Evolutionary conservation across 2,888 invertebrate species (phyloP).

Genomic region (Itoplectis maculator): DNA sequence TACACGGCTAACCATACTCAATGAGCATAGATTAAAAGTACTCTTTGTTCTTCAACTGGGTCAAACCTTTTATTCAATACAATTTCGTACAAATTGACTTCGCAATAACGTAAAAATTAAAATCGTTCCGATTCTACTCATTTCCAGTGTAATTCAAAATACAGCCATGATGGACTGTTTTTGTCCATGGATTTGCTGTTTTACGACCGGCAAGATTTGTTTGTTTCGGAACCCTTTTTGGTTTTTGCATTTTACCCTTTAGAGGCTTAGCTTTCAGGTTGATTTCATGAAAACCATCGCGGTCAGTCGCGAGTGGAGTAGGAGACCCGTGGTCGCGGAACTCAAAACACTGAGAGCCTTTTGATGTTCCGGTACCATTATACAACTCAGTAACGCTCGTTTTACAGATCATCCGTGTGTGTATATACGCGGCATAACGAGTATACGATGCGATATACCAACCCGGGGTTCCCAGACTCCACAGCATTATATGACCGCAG

Average conservation of each 20-base stretch:
- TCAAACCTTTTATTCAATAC: too few species aligned
- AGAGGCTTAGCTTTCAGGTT: constrained; percentile 13
- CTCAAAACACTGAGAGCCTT: constrained; percentile 15
- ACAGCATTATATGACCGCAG: constrained; percentile 63
- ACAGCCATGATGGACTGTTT: not conserved
- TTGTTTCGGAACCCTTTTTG: not conserved
- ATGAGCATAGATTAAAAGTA: too few species aligned
- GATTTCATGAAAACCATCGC: constrained; percentile 14
- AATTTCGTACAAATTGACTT: too few species aligned
- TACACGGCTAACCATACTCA: too few species aligned
- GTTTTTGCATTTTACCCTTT: not conserved
- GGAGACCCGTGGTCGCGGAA: constrained; percentile 24
- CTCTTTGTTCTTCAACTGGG: too few species aligned
- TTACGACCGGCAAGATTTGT: constrained; percentile 1
- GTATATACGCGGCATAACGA: constrained; percentile 8
- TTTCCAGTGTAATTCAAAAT: not conserved
- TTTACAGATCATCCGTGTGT: constrained; percentile 30
- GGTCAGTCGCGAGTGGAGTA: constrained; percentile 26
- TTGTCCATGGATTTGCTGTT: not conserved
- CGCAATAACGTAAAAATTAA: too few species aligned
- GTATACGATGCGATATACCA: constrained; percentile 37
- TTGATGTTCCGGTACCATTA: constrained; percentile 31
- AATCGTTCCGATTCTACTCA: too few species aligned
- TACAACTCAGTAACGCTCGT: constrained; percentile 8
- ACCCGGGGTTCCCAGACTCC: constrained; percentile 49